phyloP scores from a whole-genome alignment of 2,888 invertebrate genomes.

The Caenorhabditis sulstoni region DNA sequence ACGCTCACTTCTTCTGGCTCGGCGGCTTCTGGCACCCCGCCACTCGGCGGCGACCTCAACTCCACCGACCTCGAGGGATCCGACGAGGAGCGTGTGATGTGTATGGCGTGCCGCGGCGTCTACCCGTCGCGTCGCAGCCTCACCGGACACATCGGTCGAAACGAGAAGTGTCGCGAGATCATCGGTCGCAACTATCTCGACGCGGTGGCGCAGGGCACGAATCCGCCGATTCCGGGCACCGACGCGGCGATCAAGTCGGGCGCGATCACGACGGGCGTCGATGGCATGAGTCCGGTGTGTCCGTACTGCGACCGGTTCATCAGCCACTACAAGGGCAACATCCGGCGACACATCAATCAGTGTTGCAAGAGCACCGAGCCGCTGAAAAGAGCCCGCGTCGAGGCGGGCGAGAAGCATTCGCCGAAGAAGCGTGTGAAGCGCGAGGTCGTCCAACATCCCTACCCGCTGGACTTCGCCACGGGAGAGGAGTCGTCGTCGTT shows the following conservation, averaged over 20 bases:
- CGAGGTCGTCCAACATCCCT: background rate
- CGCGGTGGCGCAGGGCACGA: conserved; percentile 63
- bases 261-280: conserved; percentile 66
- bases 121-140: conserved; percentile 74
- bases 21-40: conserved; percentile 55
- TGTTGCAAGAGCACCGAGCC: conserved; percentile 68
- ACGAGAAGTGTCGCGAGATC: conserved; percentile 75
- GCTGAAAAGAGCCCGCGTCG: conserved; percentile 48
- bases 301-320: conserved; percentile 78
- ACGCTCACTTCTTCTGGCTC: conserved; percentile 57
- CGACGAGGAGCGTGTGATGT: conserved; percentile 73
- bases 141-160: conserved; percentile 78
- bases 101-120: conserved; percentile 75
- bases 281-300: conserved; percentile 77
- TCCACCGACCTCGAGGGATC: conserved; percentile 55
- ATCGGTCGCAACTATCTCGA: conserved; percentile 76
- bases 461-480: conserved; percentile 6
- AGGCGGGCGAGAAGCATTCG: conserved; percentile 24
- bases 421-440: conserved; percentile 39
- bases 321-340: conserved; percentile 77
- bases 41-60: conserved; percentile 35
- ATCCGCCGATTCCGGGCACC: conserved; percentile 63
- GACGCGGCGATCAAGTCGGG: conserved; percentile 66
- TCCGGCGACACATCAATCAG: conserved; percentile 74
- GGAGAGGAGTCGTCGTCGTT: conserved; percentile 24